phyloP scores from a whole-genome alignment of 2,113 vertebrate species.

The Chauna torquata region DNA sequence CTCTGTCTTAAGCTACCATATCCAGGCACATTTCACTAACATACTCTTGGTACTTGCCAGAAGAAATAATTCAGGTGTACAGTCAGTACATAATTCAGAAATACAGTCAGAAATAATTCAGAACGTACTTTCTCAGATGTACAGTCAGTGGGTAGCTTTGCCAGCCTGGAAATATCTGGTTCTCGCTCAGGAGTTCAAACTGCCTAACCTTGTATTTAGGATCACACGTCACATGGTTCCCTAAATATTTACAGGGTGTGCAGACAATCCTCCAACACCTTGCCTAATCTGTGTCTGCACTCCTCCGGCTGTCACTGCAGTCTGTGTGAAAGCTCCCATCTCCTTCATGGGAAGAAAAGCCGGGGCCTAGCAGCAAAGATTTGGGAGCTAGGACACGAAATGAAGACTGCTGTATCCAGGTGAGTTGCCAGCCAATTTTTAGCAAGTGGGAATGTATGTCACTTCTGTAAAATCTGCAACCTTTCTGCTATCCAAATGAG shows the following conservation, averaged over 20 bases:
- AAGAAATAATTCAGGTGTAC: not conserved
- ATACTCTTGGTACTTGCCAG: not conserved
- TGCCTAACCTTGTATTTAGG: not conserved
- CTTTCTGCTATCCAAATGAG: not conserved
- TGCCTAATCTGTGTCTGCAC: not conserved
- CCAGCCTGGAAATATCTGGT: not conserved
- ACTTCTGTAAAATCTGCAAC: not conserved
- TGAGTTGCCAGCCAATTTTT: not conserved
- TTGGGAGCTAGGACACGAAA: not conserved
- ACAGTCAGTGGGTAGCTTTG: not conserved
- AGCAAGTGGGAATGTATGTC: not conserved
- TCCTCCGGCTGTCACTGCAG: not conserved
- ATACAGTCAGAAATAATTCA: not conserved
- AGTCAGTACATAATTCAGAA: not conserved
- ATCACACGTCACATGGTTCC: not conserved
- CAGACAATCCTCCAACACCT: not conserved
- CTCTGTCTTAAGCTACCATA: not conserved
- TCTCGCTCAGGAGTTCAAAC: not conserved
- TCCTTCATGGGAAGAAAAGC: not conserved
- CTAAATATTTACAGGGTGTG: not conserved
- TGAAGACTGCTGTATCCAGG: not conserved
- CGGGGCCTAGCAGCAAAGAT: not conserved
- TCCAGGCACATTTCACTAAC: constrained; percentile 7
- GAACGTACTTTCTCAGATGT: not conserved
- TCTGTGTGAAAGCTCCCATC: not conserved